A percentile compares a stretch with the other conserved stretches of the same genome.
Conservation (phyloP, 2,888 invertebrate genomes). For the Cantharis rustica region DNA sequence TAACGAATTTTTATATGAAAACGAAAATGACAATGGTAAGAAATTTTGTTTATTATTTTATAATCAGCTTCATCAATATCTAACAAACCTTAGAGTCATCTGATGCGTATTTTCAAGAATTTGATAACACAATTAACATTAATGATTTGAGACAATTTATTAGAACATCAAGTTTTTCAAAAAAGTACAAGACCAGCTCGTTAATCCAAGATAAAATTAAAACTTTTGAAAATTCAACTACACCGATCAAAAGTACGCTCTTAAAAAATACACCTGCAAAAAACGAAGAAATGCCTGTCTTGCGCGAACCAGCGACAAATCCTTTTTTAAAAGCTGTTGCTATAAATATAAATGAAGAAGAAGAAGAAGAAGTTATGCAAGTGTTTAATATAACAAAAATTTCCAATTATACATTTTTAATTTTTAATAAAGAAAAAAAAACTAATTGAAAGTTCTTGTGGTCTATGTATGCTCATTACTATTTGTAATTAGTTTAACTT, state of each 20-base stretch:
- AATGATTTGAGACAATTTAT: background rate
- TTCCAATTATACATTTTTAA: background rate
- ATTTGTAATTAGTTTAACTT: too few species aligned
- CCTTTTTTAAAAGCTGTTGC: background rate
- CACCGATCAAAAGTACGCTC: background rate
- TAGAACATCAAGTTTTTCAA: background rate
- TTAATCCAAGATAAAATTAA: background rate
- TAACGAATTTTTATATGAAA: background rate
- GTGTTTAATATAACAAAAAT: background rate
- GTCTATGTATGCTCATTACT: background rate
- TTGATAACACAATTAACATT: background rate
- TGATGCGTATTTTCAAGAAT: background rate
- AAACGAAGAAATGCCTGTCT: background rate
- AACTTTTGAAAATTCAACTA: background rate
- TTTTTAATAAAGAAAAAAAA: background rate
- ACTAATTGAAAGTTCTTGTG: background rate
- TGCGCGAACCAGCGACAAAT: background rate
- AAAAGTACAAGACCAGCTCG: background rate
- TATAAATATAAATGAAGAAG: background rate
- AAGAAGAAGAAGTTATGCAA: background rate
- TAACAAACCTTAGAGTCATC: background rate
- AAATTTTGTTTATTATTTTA: background rate
- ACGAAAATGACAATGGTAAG: background rate
- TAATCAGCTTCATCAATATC: background rate
- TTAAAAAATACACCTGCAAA: background rate